Base-by-base conservation (phyloP, 2,113 vertebrate genomes). In the Capra hircus region DNA sequence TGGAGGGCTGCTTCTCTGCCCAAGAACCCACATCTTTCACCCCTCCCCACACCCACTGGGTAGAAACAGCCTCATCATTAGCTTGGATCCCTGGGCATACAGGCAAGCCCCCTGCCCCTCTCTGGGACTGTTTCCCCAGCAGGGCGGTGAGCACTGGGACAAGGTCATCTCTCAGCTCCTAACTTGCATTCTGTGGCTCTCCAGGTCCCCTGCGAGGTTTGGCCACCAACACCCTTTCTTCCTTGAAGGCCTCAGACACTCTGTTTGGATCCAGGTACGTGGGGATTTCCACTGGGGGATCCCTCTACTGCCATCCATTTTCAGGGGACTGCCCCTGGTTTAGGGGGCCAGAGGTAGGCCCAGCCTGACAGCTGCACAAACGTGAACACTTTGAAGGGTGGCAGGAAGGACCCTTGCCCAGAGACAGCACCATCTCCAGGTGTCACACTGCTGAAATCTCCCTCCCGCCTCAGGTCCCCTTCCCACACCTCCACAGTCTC, bases 261-360 rank as follows among this genome's bases (percentile, higher is more conserved):
- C 98, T 99, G 88, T 99, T 99, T 98, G 99, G 99, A 94, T 99
- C 99, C 96, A 99, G 99, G 99, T 99, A 99, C 19, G 91, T 40
- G 1, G 78, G 0, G 0, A 6, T 74, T 74, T 55, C 86, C n/a
- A 4, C 0, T 5, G 28, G 55, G 45, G 55, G 11, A 15, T 13
- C 12, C 0, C 62, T 71, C 14, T 48, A 1, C 62, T 0, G 0
- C 9, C 11, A 2, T 5, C 10, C 6, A 13, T 48, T 77, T 45
- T 15, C 36, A 62, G 1, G 4, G 19, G 28, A 27, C 28, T 4
- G 2, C 16, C 48, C 57, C 57, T 50, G 8, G 43, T 33, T 45
- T 48, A 12, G 55, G 59, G 82, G 43, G 27, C 23, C 50, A 64
- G 81, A 78, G 64, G 36, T 53, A 88, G 52, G 16, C 36, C 25